These are phyloP conservation scores for Apis mellifera DNA, from an alignment of 1,140 invertebrate species.

Conservation along the genomic window Amel_HAv3.1 CM009937.2:13815501-13816000, in stretches of 20 bases:
- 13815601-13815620: neutral
- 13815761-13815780: slow-evolving; percentile 32
- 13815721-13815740: slow-evolving; percentile 20
- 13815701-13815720: slow-evolving; percentile 9
- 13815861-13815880: too few relatives aligned
- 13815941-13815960: neutral
- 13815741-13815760: slow-evolving; percentile 48
- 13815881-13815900: too few relatives aligned
- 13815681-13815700: slow-evolving; percentile 34
- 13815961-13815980: too few relatives aligned
- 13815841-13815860: neutral
- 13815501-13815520: too few relatives aligned
- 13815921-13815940: too few relatives aligned
- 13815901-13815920: too few relatives aligned
- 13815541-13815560: too few relatives aligned
- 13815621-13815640: slow-evolving; percentile 5
- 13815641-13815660: neutral
- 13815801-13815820: slow-evolving; percentile 36
- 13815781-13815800: slow-evolving; percentile 50
- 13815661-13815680: slow-evolving; percentile 12
- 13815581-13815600: neutral
- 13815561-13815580: neutral
- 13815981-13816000: too few relatives aligned
- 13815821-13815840: slow-evolving; percentile 47
- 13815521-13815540: too few relatives aligned